Evolutionary conservation across 2,113 vertebrate genomes (phyloP).

Genomic region (Apteryx owenii): DNA sequence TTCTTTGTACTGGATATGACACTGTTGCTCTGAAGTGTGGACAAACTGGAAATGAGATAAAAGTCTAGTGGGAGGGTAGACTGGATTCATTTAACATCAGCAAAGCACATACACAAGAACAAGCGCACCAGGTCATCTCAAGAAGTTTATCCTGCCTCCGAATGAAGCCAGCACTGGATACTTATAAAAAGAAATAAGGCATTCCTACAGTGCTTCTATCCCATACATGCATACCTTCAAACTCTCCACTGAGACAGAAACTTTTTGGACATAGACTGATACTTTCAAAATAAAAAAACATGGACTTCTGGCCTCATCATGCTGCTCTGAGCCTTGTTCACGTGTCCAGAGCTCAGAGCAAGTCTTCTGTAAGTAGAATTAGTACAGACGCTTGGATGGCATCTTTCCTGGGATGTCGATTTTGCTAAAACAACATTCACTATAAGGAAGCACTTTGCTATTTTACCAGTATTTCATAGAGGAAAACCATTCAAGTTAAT

Average conservation of each 20-base stretch:
- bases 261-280: not conserved
- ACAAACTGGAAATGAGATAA: not conserved
- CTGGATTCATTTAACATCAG: not conserved
- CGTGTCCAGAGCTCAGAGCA: not conserved
- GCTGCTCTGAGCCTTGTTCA: not conserved
- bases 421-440: not conserved
- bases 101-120: not conserved
- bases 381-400: rapidly evolving
- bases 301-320: not conserved
- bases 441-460: not conserved
- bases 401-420: not conserved
- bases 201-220: not conserved
- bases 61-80: not conserved
- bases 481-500: not conserved
- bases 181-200: rapidly evolving
- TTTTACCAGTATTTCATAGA: not conserved
- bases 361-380: not conserved
- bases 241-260: rapidly evolving
- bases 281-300: not conserved
- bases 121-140: not conserved
- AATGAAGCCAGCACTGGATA: not conserved
- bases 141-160: not conserved
- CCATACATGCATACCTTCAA: rapidly evolving
- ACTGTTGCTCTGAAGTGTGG: not conserved
- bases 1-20: not conserved